phyloP scores from a whole-genome alignment of 2,797 vertebrate genomes.

The Acridotheres tristis region DNA sequence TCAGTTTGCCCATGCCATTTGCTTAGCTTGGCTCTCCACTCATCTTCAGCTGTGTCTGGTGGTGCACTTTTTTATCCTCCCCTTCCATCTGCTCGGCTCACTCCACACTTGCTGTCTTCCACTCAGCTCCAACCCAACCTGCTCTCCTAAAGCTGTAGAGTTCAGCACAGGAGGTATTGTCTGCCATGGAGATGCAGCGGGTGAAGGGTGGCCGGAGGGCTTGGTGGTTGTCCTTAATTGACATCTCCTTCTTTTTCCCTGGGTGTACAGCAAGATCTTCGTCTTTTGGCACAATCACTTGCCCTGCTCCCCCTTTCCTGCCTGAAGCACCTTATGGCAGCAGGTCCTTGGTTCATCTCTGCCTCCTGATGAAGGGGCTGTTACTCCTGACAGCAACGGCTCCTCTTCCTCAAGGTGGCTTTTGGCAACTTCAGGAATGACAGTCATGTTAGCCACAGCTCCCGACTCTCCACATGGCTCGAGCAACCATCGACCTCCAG shows the following conservation, averaged over 20 bases:
- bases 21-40: conserved; percentile 32
- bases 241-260: neutral
- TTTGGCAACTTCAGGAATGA: conserved; percentile 45
- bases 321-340: conserved; percentile 44
- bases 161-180: neutral
- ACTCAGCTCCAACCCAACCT: neutral
- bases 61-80: neutral
- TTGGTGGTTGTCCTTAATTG: neutral
- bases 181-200: neutral
- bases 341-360: conserved; percentile 33
- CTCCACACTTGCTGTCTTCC: neutral
- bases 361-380: conserved; percentile 29
- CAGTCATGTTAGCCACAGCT: neutral
- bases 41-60: neutral
- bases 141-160: neutral
- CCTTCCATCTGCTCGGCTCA: neutral
- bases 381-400: neutral
- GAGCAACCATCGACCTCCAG: conserved; percentile 1
- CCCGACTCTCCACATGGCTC: neutral
- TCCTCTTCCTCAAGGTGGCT: conserved; percentile 47
- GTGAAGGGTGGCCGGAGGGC: conserved; percentile 2
- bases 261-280: conserved; percentile 10
- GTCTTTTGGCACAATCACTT: neutral
- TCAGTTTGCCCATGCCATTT: neutral
- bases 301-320: conserved; percentile 21